A percentile compares a stretch with the other conserved stretches of the same genome.
Conservation (phyloP, 2,888 invertebrate species). For the Psylliodes chrysocephalus region DNA sequence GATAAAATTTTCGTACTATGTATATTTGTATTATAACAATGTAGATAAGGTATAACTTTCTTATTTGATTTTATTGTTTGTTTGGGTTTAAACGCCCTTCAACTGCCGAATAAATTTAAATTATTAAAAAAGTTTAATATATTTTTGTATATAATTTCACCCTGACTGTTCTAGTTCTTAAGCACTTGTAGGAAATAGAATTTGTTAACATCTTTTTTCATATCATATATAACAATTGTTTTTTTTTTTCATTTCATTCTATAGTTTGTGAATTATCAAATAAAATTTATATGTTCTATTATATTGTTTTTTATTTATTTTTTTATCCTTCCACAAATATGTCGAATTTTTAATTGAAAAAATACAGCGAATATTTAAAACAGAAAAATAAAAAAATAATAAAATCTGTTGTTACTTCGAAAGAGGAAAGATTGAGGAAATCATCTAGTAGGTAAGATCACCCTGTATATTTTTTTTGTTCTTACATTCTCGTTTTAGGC, state of each 20-base stretch:
- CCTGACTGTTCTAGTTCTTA: constrained; percentile 42
- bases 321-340: background rate
- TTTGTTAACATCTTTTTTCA: constrained; percentile 39
- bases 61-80: constrained; percentile 33
- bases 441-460: no score
- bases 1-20: constrained; percentile 53
- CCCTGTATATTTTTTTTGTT: no score
- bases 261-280: constrained; percentile 23
- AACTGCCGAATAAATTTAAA: constrained; percentile 43
- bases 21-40: constrained; percentile 54
- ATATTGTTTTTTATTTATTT: background rate
- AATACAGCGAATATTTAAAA: no score
- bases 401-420: no score
- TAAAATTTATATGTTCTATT: constrained; percentile 21
- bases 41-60: constrained; percentile 47
- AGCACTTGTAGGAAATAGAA: constrained; percentile 49
- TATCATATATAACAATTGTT: constrained; percentile 23
- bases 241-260: constrained; percentile 20
- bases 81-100: constrained; percentile 28
- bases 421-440: no score
- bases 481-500: no score
- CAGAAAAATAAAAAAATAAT: no score
- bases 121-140: constrained; percentile 41
- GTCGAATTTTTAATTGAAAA: no score
- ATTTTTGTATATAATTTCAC: constrained; percentile 48